A percentile compares a stretch with the other conserved stretches of the same genome.
These are phyloP conservation scores for Bos indicus DNA, from an alignment of 2,113 vertebrate species.

Conservation along the genomic window DNA sequence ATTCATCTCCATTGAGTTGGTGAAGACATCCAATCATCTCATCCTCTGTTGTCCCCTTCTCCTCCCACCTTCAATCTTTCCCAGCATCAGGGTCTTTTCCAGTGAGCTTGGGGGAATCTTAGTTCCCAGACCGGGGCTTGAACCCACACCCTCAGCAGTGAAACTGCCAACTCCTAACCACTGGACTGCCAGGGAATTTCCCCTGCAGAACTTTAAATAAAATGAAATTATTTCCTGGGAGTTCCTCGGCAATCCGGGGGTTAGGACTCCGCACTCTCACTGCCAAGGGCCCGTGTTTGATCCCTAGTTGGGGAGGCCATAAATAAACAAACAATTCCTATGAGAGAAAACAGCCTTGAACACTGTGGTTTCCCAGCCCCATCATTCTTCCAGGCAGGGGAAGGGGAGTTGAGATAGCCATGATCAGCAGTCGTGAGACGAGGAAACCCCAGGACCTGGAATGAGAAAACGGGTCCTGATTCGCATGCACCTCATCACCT, in stretches of 20 bases:
- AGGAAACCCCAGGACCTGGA: neutral
- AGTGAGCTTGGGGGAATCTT: neutral
- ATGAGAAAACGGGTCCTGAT: neutral
- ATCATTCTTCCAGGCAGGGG: neutral
- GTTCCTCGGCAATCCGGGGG: neutral
- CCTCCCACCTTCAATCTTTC: neutral
- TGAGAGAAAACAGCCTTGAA: neutral
- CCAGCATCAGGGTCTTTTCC: neutral
- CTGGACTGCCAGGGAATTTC: neutral
- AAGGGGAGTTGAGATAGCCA: no score
- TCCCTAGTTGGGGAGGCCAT: neutral
- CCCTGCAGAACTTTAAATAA: neutral
- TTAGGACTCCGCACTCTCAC: neutral
- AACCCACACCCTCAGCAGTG: neutral
- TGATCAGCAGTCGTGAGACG: fast-evolving
- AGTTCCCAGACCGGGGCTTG: neutral
- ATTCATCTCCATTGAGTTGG: neutral
- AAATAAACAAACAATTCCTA: neutral
- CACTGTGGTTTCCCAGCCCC: fast-evolving
- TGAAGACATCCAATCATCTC: neutral
- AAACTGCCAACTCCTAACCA: neutral
- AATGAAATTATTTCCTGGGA: neutral
- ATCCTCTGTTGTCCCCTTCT: neutral
- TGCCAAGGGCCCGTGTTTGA: neutral
- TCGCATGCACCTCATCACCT: fast-evolving